Evolutionary conservation across 2,797 vertebrate genomes (phyloP), one percentile per base, ranked within the genome.

Genomic region (Smutsia gigantea): DNA sequence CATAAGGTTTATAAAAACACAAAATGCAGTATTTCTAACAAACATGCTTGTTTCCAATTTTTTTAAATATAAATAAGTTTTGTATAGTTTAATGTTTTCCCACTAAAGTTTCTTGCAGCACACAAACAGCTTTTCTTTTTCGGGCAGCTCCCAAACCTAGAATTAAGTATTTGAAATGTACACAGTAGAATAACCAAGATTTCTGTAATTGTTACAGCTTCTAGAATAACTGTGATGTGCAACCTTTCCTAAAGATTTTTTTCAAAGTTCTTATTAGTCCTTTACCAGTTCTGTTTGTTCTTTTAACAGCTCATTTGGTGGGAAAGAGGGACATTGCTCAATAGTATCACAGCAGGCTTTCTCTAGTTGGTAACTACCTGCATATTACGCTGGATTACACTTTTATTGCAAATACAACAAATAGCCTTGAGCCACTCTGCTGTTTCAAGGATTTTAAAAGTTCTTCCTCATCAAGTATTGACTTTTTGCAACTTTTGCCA

Each of bases 1-100:
- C 97, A 97, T 97, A 98, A 97, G 97, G 97, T 97, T 98, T 97
- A 97, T 94, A 93, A 96, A 97, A 97, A 97, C 96, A 97, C 66
- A 97, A 97, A 98, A 89, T 95, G 77, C 57, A 59, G 84, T 92
- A 97, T 97, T 97, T 97, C 85, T 97, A 97, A 96, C 97, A 97
- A 98, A 98, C 97, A 97, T 90, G 49, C 94, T 96, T 95, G 86
- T 93, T 97, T 97, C 97, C 96, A 97, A 96, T 75, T 96, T 97
- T 95, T 94, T 90, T 64, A 86, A 91, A 97, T 96, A 97, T 96
- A 97, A 97, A 97, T 97, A 97, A 97, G 91, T 97, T 97, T 97
- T 97, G 75, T 90, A 77, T 93, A 91, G 93, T 96, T 97, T 97
- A 89, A 96, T 97, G 95, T 97, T 97, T 97, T 51, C 39, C 94